Evolutionary conservation across 2,113 vertebrate species (phyloP).

Genomic region (Gadus macrocephalus): DNA sequence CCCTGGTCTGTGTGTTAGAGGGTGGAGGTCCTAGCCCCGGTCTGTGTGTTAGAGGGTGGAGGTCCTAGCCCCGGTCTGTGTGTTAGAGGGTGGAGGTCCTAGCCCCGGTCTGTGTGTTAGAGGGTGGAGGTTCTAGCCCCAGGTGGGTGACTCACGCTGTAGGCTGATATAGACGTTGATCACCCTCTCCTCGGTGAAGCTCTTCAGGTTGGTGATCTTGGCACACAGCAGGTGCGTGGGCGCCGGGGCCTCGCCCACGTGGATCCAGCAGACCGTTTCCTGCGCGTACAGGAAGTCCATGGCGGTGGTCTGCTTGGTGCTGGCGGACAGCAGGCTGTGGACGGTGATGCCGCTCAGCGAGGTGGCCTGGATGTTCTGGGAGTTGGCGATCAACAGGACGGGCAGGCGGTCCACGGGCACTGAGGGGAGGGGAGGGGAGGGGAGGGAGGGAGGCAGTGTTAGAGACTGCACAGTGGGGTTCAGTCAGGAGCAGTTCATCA

Average conservation of each 20-base stretch:
- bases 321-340: constrained; percentile 83
- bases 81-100: no score
- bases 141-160: constrained; percentile 82
- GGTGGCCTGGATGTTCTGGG: constrained; percentile 94
- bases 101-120: no score
- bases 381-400: constrained; percentile 91
- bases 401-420: constrained; percentile 89
- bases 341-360: constrained; percentile 84
- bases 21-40: no score
- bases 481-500: no score
- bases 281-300: constrained; percentile 94
- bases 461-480: neutral
- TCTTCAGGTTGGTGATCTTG: constrained; percentile 90
- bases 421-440: constrained; percentile 23
- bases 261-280: constrained; percentile 95
- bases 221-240: constrained; percentile 91
- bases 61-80: no score
- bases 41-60: no score
- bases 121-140: no score
- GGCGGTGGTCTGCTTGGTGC: constrained; percentile 93
- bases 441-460: neutral
- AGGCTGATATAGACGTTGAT: constrained; percentile 97
- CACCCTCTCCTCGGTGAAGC: constrained; percentile 84
- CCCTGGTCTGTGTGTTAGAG: no score
- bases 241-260: constrained; percentile 83